phyloP scores from a whole-genome alignment of 2,113 vertebrate species.

The Notechis scutatus region DNA sequence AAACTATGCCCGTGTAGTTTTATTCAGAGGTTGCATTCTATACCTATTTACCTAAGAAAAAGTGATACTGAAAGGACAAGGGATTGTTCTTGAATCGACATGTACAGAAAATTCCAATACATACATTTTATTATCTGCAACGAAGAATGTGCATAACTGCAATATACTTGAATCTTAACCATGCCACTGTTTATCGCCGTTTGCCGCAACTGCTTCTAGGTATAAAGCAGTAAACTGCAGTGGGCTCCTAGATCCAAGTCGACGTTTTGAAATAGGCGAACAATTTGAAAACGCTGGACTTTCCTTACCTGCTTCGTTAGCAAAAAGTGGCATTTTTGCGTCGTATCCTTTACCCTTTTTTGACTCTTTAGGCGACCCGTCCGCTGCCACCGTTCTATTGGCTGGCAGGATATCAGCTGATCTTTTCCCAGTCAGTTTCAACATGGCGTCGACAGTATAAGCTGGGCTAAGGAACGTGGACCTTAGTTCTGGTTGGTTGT shows the following conservation, averaged over 20 bases:
- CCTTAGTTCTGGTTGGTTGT: background rate
- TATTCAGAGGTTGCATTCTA: background rate
- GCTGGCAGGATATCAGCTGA: slow-evolving; percentile 48
- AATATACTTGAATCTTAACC: background rate
- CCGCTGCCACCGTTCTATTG: slow-evolving; percentile 16
- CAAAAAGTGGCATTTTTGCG: no score
- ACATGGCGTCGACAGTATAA: slow-evolving; percentile 76
- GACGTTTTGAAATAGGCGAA: background rate
- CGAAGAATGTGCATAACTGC: background rate
- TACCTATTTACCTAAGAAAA: background rate
- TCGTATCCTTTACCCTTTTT: background rate
- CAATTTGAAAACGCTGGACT: background rate
- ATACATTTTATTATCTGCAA: background rate
- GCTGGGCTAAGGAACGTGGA: slow-evolving; percentile 16
- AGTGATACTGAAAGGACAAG: background rate
- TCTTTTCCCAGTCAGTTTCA: slow-evolving; percentile 26
- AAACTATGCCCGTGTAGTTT: background rate
- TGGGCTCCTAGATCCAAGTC: background rate
- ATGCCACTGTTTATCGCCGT: background rate
- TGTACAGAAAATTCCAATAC: background rate
- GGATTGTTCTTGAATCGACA: background rate
- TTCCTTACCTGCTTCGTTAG: background rate
- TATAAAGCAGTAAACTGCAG: background rate
- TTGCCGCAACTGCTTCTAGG: background rate
- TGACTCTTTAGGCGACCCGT: slow-evolving; percentile 20